Evolutionary conservation across 1,140 invertebrate genomes (phyloP).

Genomic region (Drosophila pseudoananassae): DNA sequence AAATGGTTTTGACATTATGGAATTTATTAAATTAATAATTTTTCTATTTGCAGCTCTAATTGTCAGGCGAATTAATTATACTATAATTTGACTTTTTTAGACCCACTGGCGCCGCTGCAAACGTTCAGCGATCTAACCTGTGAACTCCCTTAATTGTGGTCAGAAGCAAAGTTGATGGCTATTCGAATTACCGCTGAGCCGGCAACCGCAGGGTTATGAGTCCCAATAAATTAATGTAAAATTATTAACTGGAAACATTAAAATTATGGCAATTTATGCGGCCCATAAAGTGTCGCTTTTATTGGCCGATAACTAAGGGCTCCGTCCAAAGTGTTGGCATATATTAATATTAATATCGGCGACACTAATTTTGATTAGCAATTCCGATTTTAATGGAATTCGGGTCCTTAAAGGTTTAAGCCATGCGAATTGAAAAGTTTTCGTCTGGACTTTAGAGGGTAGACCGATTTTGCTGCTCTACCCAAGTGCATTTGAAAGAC

Average conservation of each 20-base stretch:
- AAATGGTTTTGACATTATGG: constrained; percentile 62
- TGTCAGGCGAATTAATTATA: constrained; percentile 64
- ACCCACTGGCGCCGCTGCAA: background rate
- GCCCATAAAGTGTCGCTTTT: constrained; percentile 48
- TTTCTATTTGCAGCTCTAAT: constrained; percentile 52
- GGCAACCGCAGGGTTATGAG: constrained; percentile 26
- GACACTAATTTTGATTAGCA: constrained; percentile 35
- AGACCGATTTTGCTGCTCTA: background rate
- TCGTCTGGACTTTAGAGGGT: background rate
- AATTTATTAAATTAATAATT: constrained; percentile 74
- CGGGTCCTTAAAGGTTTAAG: background rate
- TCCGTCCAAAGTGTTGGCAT: constrained; percentile 43
- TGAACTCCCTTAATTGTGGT: constrained; percentile 28
- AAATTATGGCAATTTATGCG: constrained; percentile 67
- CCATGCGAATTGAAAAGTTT: background rate
- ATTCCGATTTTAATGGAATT: constrained; percentile 14
- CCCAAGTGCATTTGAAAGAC: constrained; percentile 1
- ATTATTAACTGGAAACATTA: constrained; percentile 70
- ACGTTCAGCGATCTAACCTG: constrained; percentile 24
- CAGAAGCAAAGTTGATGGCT: constrained; percentile 18
- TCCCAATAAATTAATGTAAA: constrained; percentile 72
- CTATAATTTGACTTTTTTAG: constrained; percentile 43
- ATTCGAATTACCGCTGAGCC: constrained; percentile 61
- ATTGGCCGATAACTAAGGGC: constrained; percentile 25
- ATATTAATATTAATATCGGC: constrained; percentile 47